These are phyloP conservation scores for Lapara coniferarum DNA, from an alignment of 2,888 invertebrate genomes.

Conservation along the genomic window DNA sequence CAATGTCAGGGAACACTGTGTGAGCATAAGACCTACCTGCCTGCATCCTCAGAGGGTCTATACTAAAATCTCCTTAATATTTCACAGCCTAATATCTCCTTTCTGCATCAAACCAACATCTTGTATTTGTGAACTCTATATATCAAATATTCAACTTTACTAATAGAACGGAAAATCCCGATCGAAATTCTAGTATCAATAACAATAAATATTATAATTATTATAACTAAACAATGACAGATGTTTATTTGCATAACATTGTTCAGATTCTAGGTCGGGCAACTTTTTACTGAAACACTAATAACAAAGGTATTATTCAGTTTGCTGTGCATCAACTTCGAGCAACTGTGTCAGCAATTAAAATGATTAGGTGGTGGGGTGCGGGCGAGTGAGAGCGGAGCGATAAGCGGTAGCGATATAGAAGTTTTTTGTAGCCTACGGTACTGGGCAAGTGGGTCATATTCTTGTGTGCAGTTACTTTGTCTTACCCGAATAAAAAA, in stretches of 20 bases:
- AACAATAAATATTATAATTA: slow-evolving; percentile 4
- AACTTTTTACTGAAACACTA: slow-evolving; percentile 54
- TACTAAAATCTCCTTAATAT: no score
- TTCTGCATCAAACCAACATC: no score
- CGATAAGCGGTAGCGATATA: slow-evolving; percentile 30
- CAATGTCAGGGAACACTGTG: no score
- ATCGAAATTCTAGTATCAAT: not conserved
- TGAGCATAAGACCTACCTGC: no score
- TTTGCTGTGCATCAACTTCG: slow-evolving; percentile 62
- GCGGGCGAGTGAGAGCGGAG: slow-evolving; percentile 47
- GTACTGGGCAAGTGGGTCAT: no score
- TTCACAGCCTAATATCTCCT: no score
- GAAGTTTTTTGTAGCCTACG: no score
- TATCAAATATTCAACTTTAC: not conserved
- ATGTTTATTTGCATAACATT: slow-evolving; percentile 59
- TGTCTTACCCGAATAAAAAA: no score
- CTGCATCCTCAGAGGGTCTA: no score
- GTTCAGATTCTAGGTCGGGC: slow-evolving; percentile 63
- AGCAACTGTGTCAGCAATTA: slow-evolving; percentile 78
- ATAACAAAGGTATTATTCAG: slow-evolving; percentile 70
- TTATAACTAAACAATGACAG: slow-evolving; percentile 32
- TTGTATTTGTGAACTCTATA: no score
- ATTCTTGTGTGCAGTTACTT: no score
- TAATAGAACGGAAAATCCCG: not conserved
- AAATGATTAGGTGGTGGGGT: slow-evolving; percentile 65